phyloP scores from a whole-genome alignment of 1,140 invertebrate species.

The Archegozetes longisetosus region DNA sequence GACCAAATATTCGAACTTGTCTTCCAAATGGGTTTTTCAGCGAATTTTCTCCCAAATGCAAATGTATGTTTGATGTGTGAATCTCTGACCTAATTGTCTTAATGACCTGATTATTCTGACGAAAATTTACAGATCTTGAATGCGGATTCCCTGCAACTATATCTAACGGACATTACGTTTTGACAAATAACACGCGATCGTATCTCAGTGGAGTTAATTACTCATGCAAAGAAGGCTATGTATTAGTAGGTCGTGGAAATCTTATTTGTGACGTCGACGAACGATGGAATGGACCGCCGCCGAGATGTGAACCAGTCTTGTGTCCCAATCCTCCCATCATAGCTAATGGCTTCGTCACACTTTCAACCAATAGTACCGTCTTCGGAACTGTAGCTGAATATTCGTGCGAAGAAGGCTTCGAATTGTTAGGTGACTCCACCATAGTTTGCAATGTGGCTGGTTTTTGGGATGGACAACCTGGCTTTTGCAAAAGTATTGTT shows the following conservation, averaged over 20 bases:
- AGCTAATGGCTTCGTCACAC: constrained; percentile 47
- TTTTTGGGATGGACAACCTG: constrained; percentile 55
- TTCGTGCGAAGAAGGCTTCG: constrained; percentile 46
- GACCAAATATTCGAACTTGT: constrained; percentile 62
- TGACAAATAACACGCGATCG: constrained; percentile 64
- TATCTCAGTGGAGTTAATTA: constrained; percentile 73
- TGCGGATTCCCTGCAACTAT: constrained; percentile 76
- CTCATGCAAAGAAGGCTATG: constrained; percentile 59
- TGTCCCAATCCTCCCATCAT: constrained; percentile 54
- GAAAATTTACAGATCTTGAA: constrained; percentile 49
- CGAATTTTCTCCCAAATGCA: constrained; percentile 80
- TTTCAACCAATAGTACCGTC: constrained; percentile 43
- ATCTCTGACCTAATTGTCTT: constrained; percentile 4
- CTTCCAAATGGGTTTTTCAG: constrained; percentile 82
- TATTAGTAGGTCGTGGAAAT: constrained; percentile 58
- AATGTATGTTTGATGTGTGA: constrained; percentile 45
- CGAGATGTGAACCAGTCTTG: constrained; percentile 59
- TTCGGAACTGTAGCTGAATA: constrained; percentile 56
- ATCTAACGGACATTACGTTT: constrained; percentile 54
- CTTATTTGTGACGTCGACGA: constrained; percentile 80
- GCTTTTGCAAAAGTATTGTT: constrained; percentile 26
- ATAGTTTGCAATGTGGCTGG: constrained; percentile 56
- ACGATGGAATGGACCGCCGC: constrained; percentile 81
- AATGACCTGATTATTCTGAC: constrained; percentile 3
- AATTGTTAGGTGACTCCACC: constrained; percentile 42